Evolutionary conservation across 2,888 invertebrate species (phyloP).

Genomic region (Empis livida): DNA sequence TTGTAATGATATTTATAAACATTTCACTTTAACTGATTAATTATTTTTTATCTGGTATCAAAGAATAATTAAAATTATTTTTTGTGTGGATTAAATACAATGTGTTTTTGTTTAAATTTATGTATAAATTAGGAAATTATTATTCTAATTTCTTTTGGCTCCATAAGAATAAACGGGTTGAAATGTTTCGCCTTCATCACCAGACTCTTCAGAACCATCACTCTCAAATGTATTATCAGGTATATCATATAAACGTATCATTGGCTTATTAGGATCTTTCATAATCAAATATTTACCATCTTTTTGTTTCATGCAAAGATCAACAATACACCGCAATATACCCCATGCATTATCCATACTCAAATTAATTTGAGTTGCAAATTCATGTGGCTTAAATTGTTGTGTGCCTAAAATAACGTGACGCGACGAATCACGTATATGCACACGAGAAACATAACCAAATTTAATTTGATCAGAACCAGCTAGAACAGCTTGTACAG

Average conservation of each 20-base stretch:
- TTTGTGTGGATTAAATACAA: too few species aligned
- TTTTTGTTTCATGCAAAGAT: constrained; percentile 92
- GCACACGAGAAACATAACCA: constrained; percentile 95
- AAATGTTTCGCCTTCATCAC: constrained; percentile 35
- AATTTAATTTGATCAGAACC: constrained; percentile 97
- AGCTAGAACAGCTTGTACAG: constrained; percentile 84
- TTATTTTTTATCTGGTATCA: too few species aligned
- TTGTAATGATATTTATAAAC: too few species aligned
- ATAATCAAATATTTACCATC: constrained; percentile 95
- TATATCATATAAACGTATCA: constrained; percentile 94
- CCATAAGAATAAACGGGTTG: constrained; percentile 30
- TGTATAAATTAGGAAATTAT: too few species aligned
- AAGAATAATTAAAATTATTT: too few species aligned
- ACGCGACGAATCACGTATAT: constrained; percentile 85
- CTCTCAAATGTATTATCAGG: constrained; percentile 98
- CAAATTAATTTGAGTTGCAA: constrained; percentile 95
- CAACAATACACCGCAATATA: constrained; percentile 90
- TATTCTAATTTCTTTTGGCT: background rate
- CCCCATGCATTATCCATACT: constrained; percentile 99
- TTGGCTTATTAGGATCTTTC: constrained; percentile 98
- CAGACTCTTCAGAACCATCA: constrained; percentile 67
- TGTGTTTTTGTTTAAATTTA: too few species aligned
- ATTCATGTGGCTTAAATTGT: constrained; percentile 96
- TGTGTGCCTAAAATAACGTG: constrained; percentile 95
- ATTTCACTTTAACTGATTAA: too few species aligned